A percentile compares a stretch with the other conserved stretches of the same genome.
Conservation (phyloP, 2,797 vertebrate species). For the Macrochelys suwanniensis region DNA sequence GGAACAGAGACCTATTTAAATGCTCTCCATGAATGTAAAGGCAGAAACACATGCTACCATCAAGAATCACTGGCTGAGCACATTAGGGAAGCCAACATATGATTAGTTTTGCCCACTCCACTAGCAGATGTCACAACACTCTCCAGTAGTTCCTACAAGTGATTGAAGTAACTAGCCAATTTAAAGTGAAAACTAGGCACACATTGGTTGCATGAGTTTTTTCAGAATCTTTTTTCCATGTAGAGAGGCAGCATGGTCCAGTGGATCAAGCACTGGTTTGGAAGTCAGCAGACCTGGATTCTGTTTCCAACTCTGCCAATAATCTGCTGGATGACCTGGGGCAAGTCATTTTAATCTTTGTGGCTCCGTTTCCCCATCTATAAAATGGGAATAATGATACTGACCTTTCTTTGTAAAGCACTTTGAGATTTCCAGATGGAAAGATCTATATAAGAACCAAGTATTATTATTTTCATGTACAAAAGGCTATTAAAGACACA, state of each 20-base stretch:
- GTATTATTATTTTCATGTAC: not conserved
- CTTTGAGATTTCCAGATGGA: not conserved
- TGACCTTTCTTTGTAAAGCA: not conserved
- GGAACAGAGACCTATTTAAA: not conserved
- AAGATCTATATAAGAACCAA: not conserved
- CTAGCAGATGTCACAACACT: slow-evolving; percentile 60
- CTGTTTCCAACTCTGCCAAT: not conserved
- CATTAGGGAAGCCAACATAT: not conserved
- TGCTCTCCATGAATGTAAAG: not conserved
- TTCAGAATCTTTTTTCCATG: not conserved
- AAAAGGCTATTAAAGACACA: not conserved
- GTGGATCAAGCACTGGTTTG: not conserved
- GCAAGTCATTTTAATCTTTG: not conserved
- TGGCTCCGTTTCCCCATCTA: not conserved
- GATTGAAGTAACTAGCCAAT: not conserved
- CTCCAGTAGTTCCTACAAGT: slow-evolving; percentile 44
- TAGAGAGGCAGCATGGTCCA: not conserved
- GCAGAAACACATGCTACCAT: not conserved
- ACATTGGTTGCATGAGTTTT: not conserved
- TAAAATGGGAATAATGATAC: not conserved
- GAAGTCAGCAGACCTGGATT: not conserved
- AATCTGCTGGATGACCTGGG: not conserved
- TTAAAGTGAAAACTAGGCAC: not conserved
- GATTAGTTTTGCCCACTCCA: slow-evolving; percentile 2
- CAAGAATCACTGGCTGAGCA: not conserved